Evolutionary conservation across 1,140 invertebrate species (phyloP).

Genomic region (Zaprionus taronus): DNA sequence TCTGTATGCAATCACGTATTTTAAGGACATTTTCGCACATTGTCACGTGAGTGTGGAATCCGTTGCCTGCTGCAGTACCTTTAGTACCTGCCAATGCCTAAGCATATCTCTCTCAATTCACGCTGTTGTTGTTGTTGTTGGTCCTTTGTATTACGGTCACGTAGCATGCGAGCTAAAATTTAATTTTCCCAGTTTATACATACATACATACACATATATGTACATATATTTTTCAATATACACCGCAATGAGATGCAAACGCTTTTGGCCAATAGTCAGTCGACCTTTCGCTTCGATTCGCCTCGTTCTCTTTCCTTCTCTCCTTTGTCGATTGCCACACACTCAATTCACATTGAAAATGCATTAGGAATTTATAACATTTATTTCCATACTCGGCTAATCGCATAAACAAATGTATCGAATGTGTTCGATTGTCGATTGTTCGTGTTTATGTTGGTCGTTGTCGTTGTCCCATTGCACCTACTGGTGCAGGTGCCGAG

Average conservation of each 20-base stretch:
- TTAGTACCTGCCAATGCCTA: slow-evolving; percentile 18
- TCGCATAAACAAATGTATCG: slow-evolving; percentile 48
- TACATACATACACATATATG: not conserved
- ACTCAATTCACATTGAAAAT: slow-evolving; percentile 42
- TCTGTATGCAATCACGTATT: slow-evolving; percentile 25
- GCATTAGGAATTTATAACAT: slow-evolving; percentile 53
- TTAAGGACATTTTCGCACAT: slow-evolving; percentile 55
- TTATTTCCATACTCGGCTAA: slow-evolving; percentile 24
- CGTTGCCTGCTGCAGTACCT: slow-evolving; percentile 9
- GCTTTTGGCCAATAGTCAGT: slow-evolving; percentile 59
- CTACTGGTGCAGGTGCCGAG: slow-evolving; percentile 25
- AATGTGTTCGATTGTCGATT: slow-evolving; percentile 33
- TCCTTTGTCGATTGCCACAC: not conserved
- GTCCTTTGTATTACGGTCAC: slow-evolving; percentile 51
- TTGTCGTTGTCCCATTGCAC: slow-evolving; percentile 14
- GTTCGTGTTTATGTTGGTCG: not conserved
- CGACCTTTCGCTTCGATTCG: slow-evolving; percentile 28
- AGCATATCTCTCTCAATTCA: not conserved
- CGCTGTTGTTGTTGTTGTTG: slow-evolving; percentile 10
- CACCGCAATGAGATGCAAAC: slow-evolving; percentile 51
- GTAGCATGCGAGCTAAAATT: slow-evolving; percentile 58
- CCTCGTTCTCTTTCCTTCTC: not conserved
- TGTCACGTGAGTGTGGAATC: slow-evolving; percentile 46
- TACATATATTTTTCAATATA: slow-evolving; percentile 56
- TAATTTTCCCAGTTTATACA: slow-evolving; percentile 63